Evolutionary conservation across 2,888 invertebrate genomes (phyloP).

Genomic region (Tetheella fluctuosa): DNA sequence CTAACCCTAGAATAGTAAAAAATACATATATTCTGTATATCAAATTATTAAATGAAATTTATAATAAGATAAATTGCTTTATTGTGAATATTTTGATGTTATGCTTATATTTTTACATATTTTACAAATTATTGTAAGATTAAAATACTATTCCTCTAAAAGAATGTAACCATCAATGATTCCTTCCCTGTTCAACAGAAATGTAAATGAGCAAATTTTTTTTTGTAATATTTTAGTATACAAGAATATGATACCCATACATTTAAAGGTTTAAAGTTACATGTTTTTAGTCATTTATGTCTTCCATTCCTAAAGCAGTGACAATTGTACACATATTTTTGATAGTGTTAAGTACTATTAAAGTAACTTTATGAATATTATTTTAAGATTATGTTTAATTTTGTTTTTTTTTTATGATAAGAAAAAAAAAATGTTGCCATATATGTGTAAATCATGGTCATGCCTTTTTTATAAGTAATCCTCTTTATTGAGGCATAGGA

Average conservation of each 20-base stretch:
- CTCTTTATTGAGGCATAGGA: slow-evolving; percentile 13
- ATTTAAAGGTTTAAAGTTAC: slow-evolving; percentile 19
- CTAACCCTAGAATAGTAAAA: slow-evolving; percentile 66
- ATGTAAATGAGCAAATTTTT: background rate
- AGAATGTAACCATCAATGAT: background rate
- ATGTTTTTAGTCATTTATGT: slow-evolving; percentile 42
- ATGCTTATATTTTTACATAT: background rate
- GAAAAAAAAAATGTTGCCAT: slow-evolving; percentile 14
- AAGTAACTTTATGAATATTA: background rate
- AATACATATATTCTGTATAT: slow-evolving; percentile 18
- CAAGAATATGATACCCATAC: slow-evolving; percentile 11
- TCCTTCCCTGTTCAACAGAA: background rate
- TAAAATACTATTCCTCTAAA: background rate
- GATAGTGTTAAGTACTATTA: background rate
- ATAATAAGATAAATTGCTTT: background rate
- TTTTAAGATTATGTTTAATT: background rate
- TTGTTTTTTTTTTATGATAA: slow-evolving; percentile 25
- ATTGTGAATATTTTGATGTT: background rate
- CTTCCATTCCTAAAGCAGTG: slow-evolving; percentile 39
- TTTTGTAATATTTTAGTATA: background rate
- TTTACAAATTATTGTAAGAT: background rate
- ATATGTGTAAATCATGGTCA: slow-evolving; percentile 9
- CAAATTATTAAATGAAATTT: slow-evolving; percentile 13
- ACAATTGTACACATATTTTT: background rate
- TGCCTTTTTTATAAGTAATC: background rate